Evolutionary conservation across 92 coral and sea anemone species (phyloP).

Genomic region (Siderastrea siderea): DNA sequence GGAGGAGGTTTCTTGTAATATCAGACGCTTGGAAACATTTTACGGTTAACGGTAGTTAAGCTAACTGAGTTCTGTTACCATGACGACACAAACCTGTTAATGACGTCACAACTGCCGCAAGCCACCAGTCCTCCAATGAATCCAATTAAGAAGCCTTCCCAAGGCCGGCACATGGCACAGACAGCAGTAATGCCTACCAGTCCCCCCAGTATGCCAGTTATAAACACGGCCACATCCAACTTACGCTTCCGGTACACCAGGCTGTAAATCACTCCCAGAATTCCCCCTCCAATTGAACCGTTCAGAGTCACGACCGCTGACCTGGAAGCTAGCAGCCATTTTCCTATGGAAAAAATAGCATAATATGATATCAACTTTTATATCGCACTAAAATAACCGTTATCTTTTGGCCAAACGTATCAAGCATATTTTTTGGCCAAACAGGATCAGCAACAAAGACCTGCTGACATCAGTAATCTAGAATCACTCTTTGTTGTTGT

Average conservation of each 20-base stretch:
- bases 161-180: constrained; percentile 88
- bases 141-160: constrained; percentile 88
- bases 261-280: constrained; percentile 67
- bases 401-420: no score
- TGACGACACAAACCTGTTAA: constrained; percentile 34
- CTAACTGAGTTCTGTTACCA: not conserved
- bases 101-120: constrained; percentile 68
- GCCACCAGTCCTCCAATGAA: constrained; percentile 82
- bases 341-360: constrained; percentile 10
- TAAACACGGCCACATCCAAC: constrained; percentile 80
- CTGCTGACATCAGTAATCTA: no score
- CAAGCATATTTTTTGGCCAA: no score
- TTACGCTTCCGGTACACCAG: constrained; percentile 66
- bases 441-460: no score
- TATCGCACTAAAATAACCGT: no score
- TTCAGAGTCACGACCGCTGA: constrained; percentile 89
- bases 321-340: constrained; percentile 93
- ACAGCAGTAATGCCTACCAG: constrained; percentile 89
- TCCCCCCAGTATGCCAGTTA: constrained; percentile 86
- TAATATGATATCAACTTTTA: not conserved
- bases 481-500: no score
- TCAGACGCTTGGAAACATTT: no score
- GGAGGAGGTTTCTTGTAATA: no score
- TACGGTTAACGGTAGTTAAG: no score
- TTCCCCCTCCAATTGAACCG: constrained; percentile 93